Conservation (phyloP, 2,797 vertebrate genomes). For the Odontamblyopus rebecca region DNA sequence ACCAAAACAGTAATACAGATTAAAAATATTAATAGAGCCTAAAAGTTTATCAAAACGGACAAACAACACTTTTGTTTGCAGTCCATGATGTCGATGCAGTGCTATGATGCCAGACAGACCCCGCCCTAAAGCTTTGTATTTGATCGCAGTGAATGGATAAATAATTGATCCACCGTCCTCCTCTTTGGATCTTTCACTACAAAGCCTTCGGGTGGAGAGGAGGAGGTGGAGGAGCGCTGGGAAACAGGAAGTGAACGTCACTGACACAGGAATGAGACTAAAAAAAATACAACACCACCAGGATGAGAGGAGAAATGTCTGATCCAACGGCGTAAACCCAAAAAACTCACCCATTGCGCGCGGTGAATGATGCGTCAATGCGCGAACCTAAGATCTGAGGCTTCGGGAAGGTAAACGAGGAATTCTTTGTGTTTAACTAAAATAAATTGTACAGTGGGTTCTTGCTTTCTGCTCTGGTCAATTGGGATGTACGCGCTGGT, state of each 20-base stretch:
- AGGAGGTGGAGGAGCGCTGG: conserved; percentile 14
- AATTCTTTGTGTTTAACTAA: not conserved
- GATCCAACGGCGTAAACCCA: conserved; percentile 32
- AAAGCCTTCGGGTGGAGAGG: conserved; percentile 12
- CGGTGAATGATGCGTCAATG: conserved; percentile 63
- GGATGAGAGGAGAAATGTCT: conserved; percentile 62
- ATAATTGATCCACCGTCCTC: conserved; percentile 6
- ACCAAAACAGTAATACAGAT: no score
- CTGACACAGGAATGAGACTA: conserved; percentile 69
- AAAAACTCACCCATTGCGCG: conserved; percentile 5
- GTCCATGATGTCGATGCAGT: not conserved
- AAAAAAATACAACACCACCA: conserved; percentile 52
- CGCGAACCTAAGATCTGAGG: conserved; percentile 59
- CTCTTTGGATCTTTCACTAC: conserved; percentile 8
- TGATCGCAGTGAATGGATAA: conserved; percentile 5
- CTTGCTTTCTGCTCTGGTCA: not conserved
- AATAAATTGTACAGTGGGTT: not conserved
- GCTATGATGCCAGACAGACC: not conserved
- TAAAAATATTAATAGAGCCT: not conserved
- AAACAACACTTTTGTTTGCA: not conserved
- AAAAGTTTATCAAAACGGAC: not conserved
- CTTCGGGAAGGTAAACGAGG: conserved; percentile 67
- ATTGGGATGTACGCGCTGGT: conserved; percentile 10
- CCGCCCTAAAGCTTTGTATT: not conserved
- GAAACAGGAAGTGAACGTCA: conserved; percentile 80